A percentile compares a stretch with the other conserved stretches of the same genome.
These are phyloP conservation scores for Dreissena rostriformis DNA, from an alignment of 1,140 invertebrate genomes.

Conservation along the genomic window DNA sequence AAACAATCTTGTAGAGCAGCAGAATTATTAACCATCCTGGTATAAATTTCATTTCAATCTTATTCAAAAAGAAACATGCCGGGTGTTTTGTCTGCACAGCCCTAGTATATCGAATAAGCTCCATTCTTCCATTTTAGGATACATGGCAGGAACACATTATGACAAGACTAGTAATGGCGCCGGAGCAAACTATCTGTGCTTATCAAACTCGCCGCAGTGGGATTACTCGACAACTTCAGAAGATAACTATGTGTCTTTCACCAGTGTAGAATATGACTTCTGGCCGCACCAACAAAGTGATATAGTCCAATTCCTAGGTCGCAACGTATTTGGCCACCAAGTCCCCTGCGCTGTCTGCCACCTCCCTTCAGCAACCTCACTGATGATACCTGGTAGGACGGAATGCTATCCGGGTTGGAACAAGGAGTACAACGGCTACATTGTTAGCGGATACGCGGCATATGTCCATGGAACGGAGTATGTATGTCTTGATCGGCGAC, in stretches of 20 bases:
- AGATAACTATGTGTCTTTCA: slow-evolving; percentile 1
- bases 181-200: slow-evolving; percentile 40
- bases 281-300: background rate
- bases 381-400: slow-evolving; percentile 56
- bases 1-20: no score
- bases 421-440: slow-evolving; percentile 55
- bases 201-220: slow-evolving; percentile 17
- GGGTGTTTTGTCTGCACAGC: no score
- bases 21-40: no score
- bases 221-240: slow-evolving; percentile 12
- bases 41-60: no score
- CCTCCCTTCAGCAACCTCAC: slow-evolving; percentile 8
- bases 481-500: slow-evolving; percentile 48
- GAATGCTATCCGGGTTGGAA: slow-evolving; percentile 55
- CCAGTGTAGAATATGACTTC: slow-evolving; percentile 34
- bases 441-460: slow-evolving; percentile 29
- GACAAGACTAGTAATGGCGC: background rate
- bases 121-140: background rate
- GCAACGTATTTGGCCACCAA: slow-evolving; percentile 10
- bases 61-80: no score
- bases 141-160: slow-evolving; percentile 40
- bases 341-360: slow-evolving; percentile 54
- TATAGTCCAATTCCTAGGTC: background rate
- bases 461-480: slow-evolving; percentile 29
- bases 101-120: no score